Conservation (phyloP, 2,113 vertebrate species). For the Heterotilapia buettikoferi region DNA sequence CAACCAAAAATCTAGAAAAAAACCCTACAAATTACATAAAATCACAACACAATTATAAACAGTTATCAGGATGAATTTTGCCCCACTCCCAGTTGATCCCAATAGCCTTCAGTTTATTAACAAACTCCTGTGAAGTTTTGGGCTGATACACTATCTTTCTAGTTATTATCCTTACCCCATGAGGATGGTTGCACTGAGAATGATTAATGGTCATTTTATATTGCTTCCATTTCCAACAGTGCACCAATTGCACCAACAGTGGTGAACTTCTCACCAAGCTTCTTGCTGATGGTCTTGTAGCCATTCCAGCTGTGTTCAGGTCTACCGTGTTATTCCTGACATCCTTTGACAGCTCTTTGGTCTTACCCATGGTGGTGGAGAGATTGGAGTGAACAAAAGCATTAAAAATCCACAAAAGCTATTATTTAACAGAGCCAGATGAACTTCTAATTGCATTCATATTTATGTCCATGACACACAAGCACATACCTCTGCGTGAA, state of each 20-base stretch:
- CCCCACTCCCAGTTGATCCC: neutral
- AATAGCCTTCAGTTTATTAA: neutral
- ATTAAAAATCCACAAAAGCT: neutral
- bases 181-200: neutral
- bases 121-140: neutral
- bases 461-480: neutral
- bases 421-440: neutral
- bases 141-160: neutral
- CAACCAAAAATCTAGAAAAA: neutral
- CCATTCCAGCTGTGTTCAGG: neutral
- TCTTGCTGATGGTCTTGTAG: neutral
- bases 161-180: neutral
- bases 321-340: rapidly evolving
- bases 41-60: neutral
- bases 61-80: neutral
- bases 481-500: neutral
- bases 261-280: neutral
- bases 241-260: neutral
- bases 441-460: neutral
- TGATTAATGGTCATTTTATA: neutral
- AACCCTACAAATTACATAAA: neutral
- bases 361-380: rapidly evolving
- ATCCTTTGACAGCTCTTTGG: neutral
- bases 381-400: neutral
- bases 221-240: rapidly evolving